Evolutionary conservation across 2,888 invertebrate species (phyloP), one percentile per base, ranked within the genome.

Genomic region (Smittia sp.): DNA sequence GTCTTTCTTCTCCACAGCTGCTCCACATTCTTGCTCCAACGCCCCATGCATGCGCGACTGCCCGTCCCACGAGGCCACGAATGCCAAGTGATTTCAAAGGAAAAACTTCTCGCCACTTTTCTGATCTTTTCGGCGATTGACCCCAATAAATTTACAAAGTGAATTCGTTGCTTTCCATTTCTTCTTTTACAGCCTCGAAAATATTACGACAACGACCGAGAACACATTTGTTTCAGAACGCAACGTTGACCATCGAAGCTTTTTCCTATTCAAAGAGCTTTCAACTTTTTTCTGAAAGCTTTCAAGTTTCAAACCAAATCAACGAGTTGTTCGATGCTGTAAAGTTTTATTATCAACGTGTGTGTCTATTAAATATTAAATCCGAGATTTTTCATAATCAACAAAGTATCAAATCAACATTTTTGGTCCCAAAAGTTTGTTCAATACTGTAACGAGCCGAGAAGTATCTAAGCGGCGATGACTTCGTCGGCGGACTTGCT

Each of bases 401-500:
- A 73, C 46, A 46, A 46, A 58, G 22, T 6, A 58, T 58, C 52
- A 52, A 9, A 52, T 4, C 15, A 52, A 52, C 7, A 52, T n/a
- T 52, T 9, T 58, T 75, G 74, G 73, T 69, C 74, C 74, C 72
- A 58, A 52, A 4, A 52, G 15, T 52, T 58, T 22, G 22, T 13
- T 58, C 3, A 58, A 18, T 22, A 22, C 58, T 22, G 9, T 11
- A 46, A 46, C 13, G 39, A n/a, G 3, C 6, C 32, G 46, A 46
- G n/a, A 46, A 46, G 32, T 41, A 25, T 62, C 70, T 80, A 79
- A 74, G 83, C 82, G 1, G 80, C 80, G 52, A 90, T 82, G 22
- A 90, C 81, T 79, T 91, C 90, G 77, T 89, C 86, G 22, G 94
- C 90, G 15, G 91, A 85, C 69, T 86, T 86, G 77, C 88, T 87